Evolutionary conservation across 2,888 invertebrate genomes (phyloP).

Genomic region (Thymelicus lineola): DNA sequence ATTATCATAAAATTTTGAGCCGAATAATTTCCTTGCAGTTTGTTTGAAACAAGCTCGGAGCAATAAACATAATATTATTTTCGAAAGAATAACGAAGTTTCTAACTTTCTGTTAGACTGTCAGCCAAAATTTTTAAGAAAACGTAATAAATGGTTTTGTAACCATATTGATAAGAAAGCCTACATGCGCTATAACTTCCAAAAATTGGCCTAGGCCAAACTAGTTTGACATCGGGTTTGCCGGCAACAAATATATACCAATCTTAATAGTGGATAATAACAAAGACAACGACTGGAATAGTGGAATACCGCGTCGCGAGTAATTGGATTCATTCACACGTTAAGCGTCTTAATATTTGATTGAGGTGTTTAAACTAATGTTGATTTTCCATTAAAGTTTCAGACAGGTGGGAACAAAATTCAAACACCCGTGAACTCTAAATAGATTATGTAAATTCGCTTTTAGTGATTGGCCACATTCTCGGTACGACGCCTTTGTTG

Average conservation of each 20-base stretch:
- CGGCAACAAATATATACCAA: too few relatives aligned
- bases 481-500: too few relatives aligned
- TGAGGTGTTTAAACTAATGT: constrained; percentile 20
- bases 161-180: too few relatives aligned
- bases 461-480: neutral
- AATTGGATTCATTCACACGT: constrained; percentile 13
- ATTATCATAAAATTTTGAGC: neutral
- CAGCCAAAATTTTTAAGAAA: too few relatives aligned
- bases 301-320: neutral
- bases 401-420: constrained; percentile 12
- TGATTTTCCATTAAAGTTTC: constrained; percentile 18
- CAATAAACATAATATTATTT: too few relatives aligned
- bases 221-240: too few relatives aligned
- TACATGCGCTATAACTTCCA: too few relatives aligned
- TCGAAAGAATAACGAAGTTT: neutral
- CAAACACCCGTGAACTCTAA: constrained; percentile 8
- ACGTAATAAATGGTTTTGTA: too few relatives aligned
- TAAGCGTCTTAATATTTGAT: constrained; percentile 12
- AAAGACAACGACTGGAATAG: neutral
- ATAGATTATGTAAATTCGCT: constrained; percentile 7
- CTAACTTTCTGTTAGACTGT: too few relatives aligned
- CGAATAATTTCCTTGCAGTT: neutral
- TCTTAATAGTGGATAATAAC: neutral
- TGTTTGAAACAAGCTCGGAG: neutral
- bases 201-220: too few relatives aligned